Evolutionary conservation across 1,140 invertebrate species (phyloP).

Genomic region (Heliconius himera): DNA sequence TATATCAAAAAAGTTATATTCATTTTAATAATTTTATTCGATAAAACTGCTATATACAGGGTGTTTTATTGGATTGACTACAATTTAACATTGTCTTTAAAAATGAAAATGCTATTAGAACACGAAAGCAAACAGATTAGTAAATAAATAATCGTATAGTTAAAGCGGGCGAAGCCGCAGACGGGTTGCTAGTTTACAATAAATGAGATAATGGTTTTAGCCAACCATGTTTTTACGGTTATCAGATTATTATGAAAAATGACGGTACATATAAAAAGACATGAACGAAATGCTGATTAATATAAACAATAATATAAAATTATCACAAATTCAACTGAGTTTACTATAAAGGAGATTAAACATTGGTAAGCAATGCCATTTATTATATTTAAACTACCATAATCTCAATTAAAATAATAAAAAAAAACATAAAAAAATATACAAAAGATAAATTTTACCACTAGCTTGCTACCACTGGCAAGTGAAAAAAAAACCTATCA

Average conservation of each 20-base stretch:
- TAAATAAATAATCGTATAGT: too few relatives aligned
- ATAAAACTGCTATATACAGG: too few relatives aligned
- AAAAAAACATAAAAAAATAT: background rate
- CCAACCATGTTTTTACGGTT: background rate
- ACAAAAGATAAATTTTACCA: background rate
- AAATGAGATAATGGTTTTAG: background rate
- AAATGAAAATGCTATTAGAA: too few relatives aligned
- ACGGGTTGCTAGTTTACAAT: background rate
- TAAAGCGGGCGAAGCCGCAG: too few relatives aligned
- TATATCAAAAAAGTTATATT: too few relatives aligned
- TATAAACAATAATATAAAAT: background rate
- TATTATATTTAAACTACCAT: background rate
- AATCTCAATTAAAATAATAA: background rate
- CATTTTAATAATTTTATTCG: too few relatives aligned
- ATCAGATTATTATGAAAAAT: background rate
- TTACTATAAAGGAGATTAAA: background rate
- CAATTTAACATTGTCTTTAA: too few relatives aligned
- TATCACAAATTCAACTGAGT: background rate
- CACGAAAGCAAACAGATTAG: too few relatives aligned
- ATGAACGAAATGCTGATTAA: background rate
- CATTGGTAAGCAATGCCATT: background rate
- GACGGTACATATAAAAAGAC: background rate
- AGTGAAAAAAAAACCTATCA: background rate
- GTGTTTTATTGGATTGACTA: too few relatives aligned
- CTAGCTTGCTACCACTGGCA: constrained; percentile 9